Conservation (phyloP, 2,797 vertebrate genomes). For the Anomalospiza imberbis region DNA sequence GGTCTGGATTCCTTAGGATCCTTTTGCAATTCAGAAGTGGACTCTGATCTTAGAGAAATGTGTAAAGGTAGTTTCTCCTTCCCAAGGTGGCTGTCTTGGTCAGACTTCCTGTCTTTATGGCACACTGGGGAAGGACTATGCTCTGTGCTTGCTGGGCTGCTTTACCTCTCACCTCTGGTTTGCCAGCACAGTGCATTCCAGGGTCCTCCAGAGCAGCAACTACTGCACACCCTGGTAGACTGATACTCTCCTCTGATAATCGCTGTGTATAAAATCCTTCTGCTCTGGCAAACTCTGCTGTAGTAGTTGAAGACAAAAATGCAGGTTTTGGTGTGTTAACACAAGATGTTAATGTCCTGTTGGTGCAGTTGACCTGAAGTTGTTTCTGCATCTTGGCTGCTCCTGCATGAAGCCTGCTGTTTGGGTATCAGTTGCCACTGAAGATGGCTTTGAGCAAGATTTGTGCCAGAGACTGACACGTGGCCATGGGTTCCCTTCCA, state of each 20-base stretch:
- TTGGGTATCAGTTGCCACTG: neutral
- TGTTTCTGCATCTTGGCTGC: neutral
- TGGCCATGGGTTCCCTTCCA: neutral
- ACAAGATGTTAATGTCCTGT: rapidly evolving
- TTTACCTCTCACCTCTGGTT: neutral
- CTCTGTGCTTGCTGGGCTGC: neutral
- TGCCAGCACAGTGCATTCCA: rapidly evolving
- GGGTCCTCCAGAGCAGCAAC: neutral
- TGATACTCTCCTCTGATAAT: neutral
- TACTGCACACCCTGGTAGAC: neutral
- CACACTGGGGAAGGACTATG: neutral
- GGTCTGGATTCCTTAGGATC: neutral
- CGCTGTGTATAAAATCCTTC: neutral
- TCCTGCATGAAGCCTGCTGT: neutral
- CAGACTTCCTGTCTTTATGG: neutral
- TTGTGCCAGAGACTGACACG: neutral
- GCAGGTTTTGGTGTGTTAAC: neutral
- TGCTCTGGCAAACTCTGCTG: neutral
- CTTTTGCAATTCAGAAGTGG: neutral
- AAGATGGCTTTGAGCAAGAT: neutral
- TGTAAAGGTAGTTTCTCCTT: neutral
- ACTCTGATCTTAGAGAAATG: neutral
- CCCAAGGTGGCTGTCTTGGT: neutral
- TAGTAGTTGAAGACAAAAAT: neutral
- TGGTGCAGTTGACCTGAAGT: neutral